A percentile compares a stretch with the other conserved stretches of the same genome.
These are phyloP conservation scores for Ptilorrhoa leucosticta DNA, from an alignment of 2,113 vertebrate species.

Conservation along the genomic window DNA sequence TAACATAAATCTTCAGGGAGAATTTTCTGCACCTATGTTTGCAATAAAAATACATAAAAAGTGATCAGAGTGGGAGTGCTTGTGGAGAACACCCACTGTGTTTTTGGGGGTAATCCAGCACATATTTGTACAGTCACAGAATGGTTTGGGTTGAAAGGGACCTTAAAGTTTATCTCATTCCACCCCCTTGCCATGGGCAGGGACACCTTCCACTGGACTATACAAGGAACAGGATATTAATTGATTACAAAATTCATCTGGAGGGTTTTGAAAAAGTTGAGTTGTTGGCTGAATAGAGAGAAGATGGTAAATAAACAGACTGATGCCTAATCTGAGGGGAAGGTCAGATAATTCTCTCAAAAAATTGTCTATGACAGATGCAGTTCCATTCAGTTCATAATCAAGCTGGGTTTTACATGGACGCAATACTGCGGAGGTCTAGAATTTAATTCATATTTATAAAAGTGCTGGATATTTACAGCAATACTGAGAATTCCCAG, in stretches of 20 bases:
- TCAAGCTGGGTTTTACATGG: background rate
- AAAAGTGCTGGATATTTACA: background rate
- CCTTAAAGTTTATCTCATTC: background rate
- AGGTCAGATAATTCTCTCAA: background rate
- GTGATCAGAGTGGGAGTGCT: background rate
- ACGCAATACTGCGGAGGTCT: background rate
- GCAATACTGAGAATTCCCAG: background rate
- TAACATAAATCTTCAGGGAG: background rate
- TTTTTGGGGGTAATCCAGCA: rapidly evolving
- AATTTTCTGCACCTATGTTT: background rate
- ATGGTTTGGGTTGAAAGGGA: background rate
- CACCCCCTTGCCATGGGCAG: background rate
- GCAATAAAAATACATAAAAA: background rate
- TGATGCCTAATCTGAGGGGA: background rate
- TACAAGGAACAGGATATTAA: background rate
- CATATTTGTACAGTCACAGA: rapidly evolving
- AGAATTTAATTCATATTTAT: background rate
- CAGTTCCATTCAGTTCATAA: background rate
- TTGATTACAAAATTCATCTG: background rate
- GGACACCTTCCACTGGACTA: background rate
- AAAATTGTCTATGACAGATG: background rate
- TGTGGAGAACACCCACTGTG: rapidly evolving
- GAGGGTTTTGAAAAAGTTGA: background rate
- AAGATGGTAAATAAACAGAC: background rate
- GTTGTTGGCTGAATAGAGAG: background rate